These are phyloP conservation scores for Brachyhypopomus occidentalis DNA, from an alignment of 2,113 vertebrate genomes.

Conservation along the genomic window DNA sequence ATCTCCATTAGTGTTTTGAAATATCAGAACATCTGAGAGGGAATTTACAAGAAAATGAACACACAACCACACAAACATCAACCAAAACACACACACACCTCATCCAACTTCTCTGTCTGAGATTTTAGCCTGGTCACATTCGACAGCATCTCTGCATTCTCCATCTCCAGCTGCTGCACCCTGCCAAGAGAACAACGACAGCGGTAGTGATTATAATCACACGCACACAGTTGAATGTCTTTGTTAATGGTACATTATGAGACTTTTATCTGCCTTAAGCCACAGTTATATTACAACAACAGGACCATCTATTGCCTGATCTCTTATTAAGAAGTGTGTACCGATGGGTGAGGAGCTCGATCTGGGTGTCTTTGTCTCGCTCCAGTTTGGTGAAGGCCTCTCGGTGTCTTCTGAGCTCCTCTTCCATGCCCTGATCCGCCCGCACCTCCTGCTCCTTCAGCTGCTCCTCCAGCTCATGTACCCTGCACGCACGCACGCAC, in stretches of 20 bases:
- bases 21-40: no score
- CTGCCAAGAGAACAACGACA: constrained; percentile 63
- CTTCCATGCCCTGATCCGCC: constrained; percentile 83
- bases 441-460: constrained; percentile 92
- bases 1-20: no score
- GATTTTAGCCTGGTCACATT: constrained; percentile 84
- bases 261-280: no score
- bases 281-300: background rate
- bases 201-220: background rate
- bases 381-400: constrained; percentile 88
- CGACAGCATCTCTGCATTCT: constrained; percentile 81
- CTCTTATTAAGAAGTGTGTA: constrained; percentile 55
- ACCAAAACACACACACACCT: constrained; percentile 73
- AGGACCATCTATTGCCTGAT: background rate
- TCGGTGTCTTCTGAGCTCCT: constrained; percentile 83
- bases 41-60: background rate
- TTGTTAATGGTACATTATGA: no score
- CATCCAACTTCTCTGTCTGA: constrained; percentile 90
- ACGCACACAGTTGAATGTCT: background rate
- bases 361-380: constrained; percentile 86
- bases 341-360: constrained; percentile 88
- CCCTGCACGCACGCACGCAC: constrained; percentile 69
- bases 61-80: background rate
- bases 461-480: constrained; percentile 93
- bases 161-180: constrained; percentile 89